Percentiles rank a stretch among this genome's conserved stretches.
These are phyloP conservation scores for Erebia epiphron DNA, from an alignment of 2,888 invertebrate genomes.

Conservation along the genomic window DNA sequence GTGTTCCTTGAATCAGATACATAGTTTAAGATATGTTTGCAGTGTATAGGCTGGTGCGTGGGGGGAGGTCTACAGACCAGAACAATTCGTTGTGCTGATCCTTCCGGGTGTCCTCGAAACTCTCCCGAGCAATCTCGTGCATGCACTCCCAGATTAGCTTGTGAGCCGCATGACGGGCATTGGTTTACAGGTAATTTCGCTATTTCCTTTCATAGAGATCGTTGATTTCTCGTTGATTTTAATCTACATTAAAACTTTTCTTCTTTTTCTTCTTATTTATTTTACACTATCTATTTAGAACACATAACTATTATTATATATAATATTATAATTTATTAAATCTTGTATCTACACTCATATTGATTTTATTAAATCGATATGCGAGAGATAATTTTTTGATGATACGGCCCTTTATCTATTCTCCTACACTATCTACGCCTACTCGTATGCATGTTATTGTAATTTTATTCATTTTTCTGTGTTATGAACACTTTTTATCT, in stretches of 20 bases:
- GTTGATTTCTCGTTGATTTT: no score
- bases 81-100: conserved; percentile 87
- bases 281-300: no score
- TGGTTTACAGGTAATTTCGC: conserved; percentile 89
- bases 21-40: conserved; percentile 31
- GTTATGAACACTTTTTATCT: background rate
- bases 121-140: conserved; percentile 84
- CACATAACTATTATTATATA: background rate
- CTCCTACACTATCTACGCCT: background rate
- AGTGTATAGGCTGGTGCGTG: conserved; percentile 89
- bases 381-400: background rate
- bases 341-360: no score
- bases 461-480: background rate
- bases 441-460: background rate
- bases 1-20: background rate
- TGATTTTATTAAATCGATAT: background rate
- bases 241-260: no score
- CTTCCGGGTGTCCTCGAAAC: conserved; percentile 82
- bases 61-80: conserved; percentile 89
- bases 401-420: background rate
- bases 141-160: conserved; percentile 85
- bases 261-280: no score
- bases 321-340: no score
- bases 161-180: conserved; percentile 86
- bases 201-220: background rate